Percentiles rank a stretch among this genome's conserved stretches.
Conservation (phyloP, 2,888 invertebrate species). For the Netelia melanura region DNA sequence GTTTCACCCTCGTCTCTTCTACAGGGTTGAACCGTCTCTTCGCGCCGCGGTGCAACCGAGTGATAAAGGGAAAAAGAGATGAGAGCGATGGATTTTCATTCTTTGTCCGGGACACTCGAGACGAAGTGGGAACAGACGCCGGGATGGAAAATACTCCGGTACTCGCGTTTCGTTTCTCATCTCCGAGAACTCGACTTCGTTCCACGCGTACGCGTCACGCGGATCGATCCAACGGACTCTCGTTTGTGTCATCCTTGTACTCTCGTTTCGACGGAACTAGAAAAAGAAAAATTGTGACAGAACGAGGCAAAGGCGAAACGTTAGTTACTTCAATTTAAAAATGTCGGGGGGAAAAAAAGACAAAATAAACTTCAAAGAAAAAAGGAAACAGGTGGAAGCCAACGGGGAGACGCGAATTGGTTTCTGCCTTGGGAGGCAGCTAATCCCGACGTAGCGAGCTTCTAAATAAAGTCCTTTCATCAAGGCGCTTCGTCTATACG, state of each 20-base stretch:
- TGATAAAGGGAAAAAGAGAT: slow-evolving; percentile 32
- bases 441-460: slow-evolving; percentile 9
- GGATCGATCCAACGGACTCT: neutral
- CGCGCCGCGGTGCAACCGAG: slow-evolving; percentile 10
- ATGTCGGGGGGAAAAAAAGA: too few relatives aligned
- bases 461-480: slow-evolving; percentile 22
- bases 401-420: slow-evolving; percentile 1
- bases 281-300: neutral
- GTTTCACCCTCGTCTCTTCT: slow-evolving; percentile 51
- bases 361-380: too few relatives aligned
- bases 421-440: neutral
- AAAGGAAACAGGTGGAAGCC: too few relatives aligned
- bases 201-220: slow-evolving; percentile 15
- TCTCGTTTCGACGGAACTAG: slow-evolving; percentile 1
- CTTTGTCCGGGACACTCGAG: slow-evolving; percentile 19
- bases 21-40: slow-evolving; percentile 25
- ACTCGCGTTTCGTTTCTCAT: slow-evolving; percentile 6
- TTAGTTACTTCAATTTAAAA: too few relatives aligned
- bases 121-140: slow-evolving; percentile 1
- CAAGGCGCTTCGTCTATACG: neutral
- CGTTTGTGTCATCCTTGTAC: slow-evolving; percentile 23
- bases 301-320: too few relatives aligned
- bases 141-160: neutral
- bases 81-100: slow-evolving; percentile 21
- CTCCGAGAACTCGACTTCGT: slow-evolving; percentile 45